A percentile compares a stretch with the other conserved stretches of the same genome.
phyloP scores from a whole-genome alignment of 2,113 vertebrate genomes.

The Oncorhynchus kisutch region DNA sequence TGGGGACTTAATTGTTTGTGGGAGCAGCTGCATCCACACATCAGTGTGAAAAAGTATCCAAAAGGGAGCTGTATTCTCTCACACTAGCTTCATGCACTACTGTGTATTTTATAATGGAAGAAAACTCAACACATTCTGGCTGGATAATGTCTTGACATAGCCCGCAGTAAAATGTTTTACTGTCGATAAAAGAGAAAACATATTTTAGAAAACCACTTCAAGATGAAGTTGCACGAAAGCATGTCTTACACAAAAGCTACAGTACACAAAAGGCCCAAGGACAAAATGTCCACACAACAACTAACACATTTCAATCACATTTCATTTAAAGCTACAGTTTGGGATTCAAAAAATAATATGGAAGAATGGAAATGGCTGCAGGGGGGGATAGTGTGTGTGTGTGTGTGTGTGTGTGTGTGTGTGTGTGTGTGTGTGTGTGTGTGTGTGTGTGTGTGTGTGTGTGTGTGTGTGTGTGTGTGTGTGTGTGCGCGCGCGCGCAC shows the following conservation, averaged over 20 bases:
- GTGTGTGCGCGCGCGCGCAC: too few relatives aligned
- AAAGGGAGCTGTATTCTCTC: slow-evolving; percentile 4
- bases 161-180: background rate
- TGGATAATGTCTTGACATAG: slow-evolving; percentile 17
- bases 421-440: background rate
- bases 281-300: too few relatives aligned
- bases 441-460: background rate
- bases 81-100: slow-evolving; percentile 12
- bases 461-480: background rate
- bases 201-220: background rate
- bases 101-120: slow-evolving; percentile 15
- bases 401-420: background rate
- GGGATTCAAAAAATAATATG: background rate
- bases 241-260: background rate
- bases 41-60: slow-evolving; percentile 8
- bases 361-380: too few relatives aligned
- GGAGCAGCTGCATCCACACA: background rate
- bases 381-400: slow-evolving; percentile 17
- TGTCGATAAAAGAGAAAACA: background rate
- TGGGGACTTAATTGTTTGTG: background rate
- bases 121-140: slow-evolving; percentile 39
- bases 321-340: background rate
- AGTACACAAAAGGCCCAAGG: background rate
- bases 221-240: background rate
- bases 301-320: background rate